These are phyloP conservation scores for Nanger granti DNA, from an alignment of 2,113 vertebrate genomes.

Conservation along the genomic window DNA sequence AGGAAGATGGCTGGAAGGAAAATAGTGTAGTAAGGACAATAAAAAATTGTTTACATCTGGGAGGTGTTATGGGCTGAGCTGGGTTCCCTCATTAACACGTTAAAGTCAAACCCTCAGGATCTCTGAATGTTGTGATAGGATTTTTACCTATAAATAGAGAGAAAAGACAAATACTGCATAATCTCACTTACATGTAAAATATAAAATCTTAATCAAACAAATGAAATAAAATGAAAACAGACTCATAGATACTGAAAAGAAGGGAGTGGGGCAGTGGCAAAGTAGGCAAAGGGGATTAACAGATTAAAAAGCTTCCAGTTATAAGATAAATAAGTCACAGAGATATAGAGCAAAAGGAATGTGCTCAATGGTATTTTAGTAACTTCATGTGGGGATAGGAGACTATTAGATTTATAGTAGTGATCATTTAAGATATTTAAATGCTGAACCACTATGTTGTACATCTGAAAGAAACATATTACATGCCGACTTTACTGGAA, in stretches of 20 bases:
- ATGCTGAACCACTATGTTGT: background rate
- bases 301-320: background rate
- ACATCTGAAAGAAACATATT: background rate
- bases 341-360: background rate
- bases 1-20: background rate
- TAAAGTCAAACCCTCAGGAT: background rate
- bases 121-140: background rate
- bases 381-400: background rate
- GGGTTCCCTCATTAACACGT: background rate
- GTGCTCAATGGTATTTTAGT: background rate
- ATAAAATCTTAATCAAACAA: background rate
- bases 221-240: background rate
- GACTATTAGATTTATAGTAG: background rate
- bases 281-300: background rate
- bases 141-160: background rate
- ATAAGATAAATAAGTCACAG: background rate
- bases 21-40: background rate
- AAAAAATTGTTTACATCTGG: background rate
- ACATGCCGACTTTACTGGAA: background rate
- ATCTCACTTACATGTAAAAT: background rate
- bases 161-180: background rate
- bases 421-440: background rate
- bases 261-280: background rate
- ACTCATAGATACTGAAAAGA: background rate
- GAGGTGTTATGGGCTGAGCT: background rate